Conservation (phyloP, 1,140 invertebrate species). For the Paralvinella palmiformis region DNA sequence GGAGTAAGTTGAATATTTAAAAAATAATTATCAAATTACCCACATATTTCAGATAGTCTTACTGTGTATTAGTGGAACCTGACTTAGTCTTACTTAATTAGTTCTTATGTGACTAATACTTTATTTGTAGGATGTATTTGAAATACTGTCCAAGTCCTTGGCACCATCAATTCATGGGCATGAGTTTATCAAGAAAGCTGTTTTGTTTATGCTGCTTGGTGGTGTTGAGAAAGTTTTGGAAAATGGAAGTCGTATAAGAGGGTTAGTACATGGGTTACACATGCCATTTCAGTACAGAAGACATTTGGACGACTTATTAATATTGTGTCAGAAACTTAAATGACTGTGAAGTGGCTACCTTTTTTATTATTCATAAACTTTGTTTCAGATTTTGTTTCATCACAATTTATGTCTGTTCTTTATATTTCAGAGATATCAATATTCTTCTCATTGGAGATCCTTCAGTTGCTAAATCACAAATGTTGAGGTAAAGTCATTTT, state of each 20-base stretch:
- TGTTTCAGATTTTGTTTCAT: constrained; percentile 12
- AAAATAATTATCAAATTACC: too few species aligned
- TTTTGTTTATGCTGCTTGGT: constrained; percentile 89
- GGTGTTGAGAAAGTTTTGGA: constrained; percentile 92
- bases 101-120: background rate
- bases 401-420: constrained; percentile 16
- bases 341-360: too few species aligned
- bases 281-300: background rate
- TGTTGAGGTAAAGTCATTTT: constrained; percentile 65
- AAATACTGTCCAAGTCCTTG: constrained; percentile 77
- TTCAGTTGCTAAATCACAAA: constrained; percentile 96
- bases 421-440: constrained; percentile 79
- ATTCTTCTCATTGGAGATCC: constrained; percentile 96
- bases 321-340: too few species aligned
- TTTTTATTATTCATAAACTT: background rate
- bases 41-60: too few species aligned
- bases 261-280: constrained; percentile 52
- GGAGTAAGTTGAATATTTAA: constrained; percentile 29
- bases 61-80: too few species aligned
- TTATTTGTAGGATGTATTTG: constrained; percentile 78
- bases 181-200: constrained; percentile 93
- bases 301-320: background rate
- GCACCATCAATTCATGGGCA: constrained; percentile 98
- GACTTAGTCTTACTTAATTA: background rate
- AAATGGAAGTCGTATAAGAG: constrained; percentile 93